A percentile compares a stretch with the other conserved stretches of the same genome.
Conservation (phyloP, 1,140 invertebrate genomes). For the Tetraneura akinire region DNA sequence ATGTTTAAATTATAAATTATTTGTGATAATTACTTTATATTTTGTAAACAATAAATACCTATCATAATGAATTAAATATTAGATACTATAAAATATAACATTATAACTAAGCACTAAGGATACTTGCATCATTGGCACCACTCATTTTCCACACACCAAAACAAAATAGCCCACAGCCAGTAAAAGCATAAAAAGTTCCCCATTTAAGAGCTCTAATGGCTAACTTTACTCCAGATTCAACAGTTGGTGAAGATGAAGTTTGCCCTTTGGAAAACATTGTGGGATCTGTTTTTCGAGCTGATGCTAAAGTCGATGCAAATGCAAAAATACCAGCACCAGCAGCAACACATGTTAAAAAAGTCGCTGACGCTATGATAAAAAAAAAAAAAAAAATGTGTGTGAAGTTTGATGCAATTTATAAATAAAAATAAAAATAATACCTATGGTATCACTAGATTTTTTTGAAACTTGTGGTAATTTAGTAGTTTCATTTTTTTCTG, state of each 20-base stretch:
- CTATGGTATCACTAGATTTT: not conserved
- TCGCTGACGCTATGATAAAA: conserved; percentile 64
- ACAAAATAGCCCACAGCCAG: conserved; percentile 78
- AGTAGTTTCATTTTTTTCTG: not conserved
- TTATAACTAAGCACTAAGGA: not conserved
- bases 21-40: too few relatives aligned
- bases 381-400: too few relatives aligned
- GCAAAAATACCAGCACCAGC: conserved; percentile 79
- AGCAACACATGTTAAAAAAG: conserved; percentile 76
- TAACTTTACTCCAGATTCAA: conserved; percentile 75
- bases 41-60: too few relatives aligned
- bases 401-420: not conserved
- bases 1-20: too few relatives aligned
- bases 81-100: too few relatives aligned
- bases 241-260: conserved; percentile 65
- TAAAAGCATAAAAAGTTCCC: conserved; percentile 83
- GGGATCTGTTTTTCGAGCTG: conserved; percentile 78
- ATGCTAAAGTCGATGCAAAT: conserved; percentile 75
- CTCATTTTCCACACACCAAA: conserved; percentile 87
- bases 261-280: conserved; percentile 78
- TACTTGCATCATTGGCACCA: conserved; percentile 74
- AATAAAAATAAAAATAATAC: conserved; percentile 3
- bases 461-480: not conserved
- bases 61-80: too few relatives aligned
- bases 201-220: conserved; percentile 81